phyloP scores from a whole-genome alignment of 2,888 invertebrate species.

The Drosophila nigricruria region DNA sequence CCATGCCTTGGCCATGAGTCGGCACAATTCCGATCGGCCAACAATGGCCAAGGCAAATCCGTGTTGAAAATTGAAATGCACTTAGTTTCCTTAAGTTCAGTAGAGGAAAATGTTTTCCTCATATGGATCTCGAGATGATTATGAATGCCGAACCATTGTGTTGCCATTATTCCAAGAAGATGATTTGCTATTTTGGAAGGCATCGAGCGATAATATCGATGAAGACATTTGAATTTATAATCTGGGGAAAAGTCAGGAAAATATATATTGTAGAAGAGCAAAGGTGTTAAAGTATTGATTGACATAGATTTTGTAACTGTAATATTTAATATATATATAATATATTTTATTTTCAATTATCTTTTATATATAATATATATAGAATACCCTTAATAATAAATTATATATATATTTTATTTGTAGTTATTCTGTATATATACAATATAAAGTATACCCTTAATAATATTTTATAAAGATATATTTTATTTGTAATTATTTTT shows the following conservation, averaged over 20 bases:
- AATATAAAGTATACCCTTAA: background rate
- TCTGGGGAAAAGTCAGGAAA: background rate
- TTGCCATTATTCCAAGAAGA: slow-evolving; percentile 12
- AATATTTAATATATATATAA: background rate
- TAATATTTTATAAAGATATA: too few relatives aligned
- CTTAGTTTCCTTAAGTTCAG: slow-evolving; percentile 14
- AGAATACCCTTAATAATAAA: background rate
- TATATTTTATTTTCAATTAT: background rate
- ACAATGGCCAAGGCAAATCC: slow-evolving; percentile 27
- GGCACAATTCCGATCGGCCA: slow-evolving; percentile 44
- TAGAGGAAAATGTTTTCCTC: slow-evolving; percentile 2
- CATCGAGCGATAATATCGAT: slow-evolving; percentile 10
- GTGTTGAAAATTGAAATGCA: slow-evolving; percentile 46
- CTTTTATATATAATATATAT: background rate
- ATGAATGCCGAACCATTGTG: slow-evolving; percentile 4
- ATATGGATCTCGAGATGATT: slow-evolving; percentile 20
- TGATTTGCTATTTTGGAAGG: slow-evolving; percentile 31
- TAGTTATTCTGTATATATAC: background rate
- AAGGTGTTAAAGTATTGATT: background rate
- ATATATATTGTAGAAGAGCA: background rate
- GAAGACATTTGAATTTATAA: background rate
- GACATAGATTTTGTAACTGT: background rate
- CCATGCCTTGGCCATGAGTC: slow-evolving; percentile 51
- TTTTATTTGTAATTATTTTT: background rate
- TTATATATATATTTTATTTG: too few relatives aligned